phyloP scores from a whole-genome alignment of 2,888 invertebrate genomes.

The Autographa gamma region DNA sequence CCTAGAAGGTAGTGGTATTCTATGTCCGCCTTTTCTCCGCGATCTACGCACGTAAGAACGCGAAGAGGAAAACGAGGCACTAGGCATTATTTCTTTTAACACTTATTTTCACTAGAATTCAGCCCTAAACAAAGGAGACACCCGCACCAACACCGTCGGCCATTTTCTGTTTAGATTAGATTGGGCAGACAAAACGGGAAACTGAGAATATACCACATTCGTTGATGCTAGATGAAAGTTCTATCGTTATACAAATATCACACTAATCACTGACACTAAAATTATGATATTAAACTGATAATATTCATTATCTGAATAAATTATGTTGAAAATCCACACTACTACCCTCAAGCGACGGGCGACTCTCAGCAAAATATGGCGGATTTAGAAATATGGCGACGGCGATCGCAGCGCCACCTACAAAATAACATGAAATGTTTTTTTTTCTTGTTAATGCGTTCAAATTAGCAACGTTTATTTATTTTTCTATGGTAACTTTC shows the following conservation, averaged over 20 bases:
- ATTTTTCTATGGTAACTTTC: background rate
- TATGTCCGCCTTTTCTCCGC: constrained; percentile 96
- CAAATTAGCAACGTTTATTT: constrained; percentile 12
- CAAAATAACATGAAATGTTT: constrained; percentile 44
- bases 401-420: constrained; percentile 74
- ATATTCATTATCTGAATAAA: constrained; percentile 81
- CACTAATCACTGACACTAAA: constrained; percentile 82
- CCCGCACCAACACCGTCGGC: constrained; percentile 94
- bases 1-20: constrained; percentile 94
- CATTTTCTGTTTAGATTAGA: constrained; percentile 93
- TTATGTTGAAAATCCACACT: constrained; percentile 79
- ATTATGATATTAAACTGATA: constrained; percentile 78
- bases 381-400: constrained; percentile 84
- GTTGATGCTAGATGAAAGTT: constrained; percentile 67
- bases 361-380: constrained; percentile 87
- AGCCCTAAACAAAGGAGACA: constrained; percentile 95
- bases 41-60: constrained; percentile 97
- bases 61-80: constrained; percentile 97
- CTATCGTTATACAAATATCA: constrained; percentile 69
- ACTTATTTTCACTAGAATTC: constrained; percentile 88
- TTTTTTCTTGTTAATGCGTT: constrained; percentile 51
- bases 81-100: constrained; percentile 94
- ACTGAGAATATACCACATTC: constrained; percentile 79
- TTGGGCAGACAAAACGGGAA: constrained; percentile 85
- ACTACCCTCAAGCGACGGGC: constrained; percentile 83